Percentiles rank a stretch among this genome's conserved stretches.
phyloP scores from a whole-genome alignment of 2,113 vertebrate species.

The Corythaixoides concolor region DNA sequence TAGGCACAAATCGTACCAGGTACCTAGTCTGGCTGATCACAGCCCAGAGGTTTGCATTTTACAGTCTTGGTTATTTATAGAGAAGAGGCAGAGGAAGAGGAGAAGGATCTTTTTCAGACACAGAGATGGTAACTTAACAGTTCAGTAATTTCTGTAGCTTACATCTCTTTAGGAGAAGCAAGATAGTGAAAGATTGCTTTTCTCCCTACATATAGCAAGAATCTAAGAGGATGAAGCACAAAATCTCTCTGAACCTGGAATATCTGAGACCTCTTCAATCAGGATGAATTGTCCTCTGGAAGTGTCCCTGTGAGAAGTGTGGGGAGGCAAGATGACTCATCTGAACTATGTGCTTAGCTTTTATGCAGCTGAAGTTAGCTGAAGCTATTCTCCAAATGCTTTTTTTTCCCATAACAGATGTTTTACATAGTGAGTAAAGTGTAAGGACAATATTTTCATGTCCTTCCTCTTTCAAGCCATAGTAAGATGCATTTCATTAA shows the following conservation, averaged over 20 bases:
- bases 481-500: not conserved
- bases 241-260: not conserved
- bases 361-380: not conserved
- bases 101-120: not conserved
- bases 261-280: not conserved
- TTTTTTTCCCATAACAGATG: not conserved
- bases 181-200: not conserved
- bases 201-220: not conserved
- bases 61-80: not conserved
- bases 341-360: not conserved
- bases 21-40: not conserved
- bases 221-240: not conserved
- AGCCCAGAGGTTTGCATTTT: not conserved
- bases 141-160: not conserved
- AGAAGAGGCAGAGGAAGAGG: not conserved
- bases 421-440: not conserved
- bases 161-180: not conserved
- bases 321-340: not conserved
- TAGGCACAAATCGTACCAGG: not conserved
- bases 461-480: not conserved
- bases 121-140: not conserved
- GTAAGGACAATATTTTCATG: not conserved
- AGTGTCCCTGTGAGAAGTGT: not conserved
- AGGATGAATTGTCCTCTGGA: not conserved
- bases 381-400: not conserved